Conservation (phyloP, 2,888 invertebrate genomes). For the Criorhina ranunculi region DNA sequence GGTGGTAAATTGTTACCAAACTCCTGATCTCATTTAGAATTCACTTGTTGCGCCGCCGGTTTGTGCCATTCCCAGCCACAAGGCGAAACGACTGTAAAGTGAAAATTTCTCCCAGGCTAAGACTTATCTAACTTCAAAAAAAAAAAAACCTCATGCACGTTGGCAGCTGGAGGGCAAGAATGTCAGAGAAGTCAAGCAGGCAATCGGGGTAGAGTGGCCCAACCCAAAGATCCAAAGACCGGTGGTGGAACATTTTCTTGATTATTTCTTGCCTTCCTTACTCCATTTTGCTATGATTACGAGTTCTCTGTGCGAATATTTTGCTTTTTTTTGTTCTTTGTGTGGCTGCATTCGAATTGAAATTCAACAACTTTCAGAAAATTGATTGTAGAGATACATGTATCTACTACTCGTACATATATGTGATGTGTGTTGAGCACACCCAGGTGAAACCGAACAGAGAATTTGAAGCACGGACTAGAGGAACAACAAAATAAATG, state of each 20-base stretch:
- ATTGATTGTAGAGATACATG: conserved; percentile 36
- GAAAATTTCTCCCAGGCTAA: conserved; percentile 56
- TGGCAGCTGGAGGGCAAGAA: conserved; percentile 56
- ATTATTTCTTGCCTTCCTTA: conserved; percentile 37
- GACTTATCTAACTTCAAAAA: conserved; percentile 65
- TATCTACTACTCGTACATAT: conserved; percentile 54
- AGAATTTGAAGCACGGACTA: conserved; percentile 31
- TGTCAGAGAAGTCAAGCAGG: conserved; percentile 67
- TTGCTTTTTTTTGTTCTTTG: conserved; percentile 2
- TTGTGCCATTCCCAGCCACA: conserved; percentile 28
- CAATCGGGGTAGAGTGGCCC: conserved; percentile 57
- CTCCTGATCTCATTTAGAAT: conserved; percentile 28
- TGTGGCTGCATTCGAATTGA: conserved; percentile 62
- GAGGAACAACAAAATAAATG: conserved; percentile 29
- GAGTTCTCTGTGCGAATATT: conserved; percentile 1
- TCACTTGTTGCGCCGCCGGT: conserved; percentile 53
- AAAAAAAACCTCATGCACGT: conserved; percentile 42
- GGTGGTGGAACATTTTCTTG: conserved; percentile 32
- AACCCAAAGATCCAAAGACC: conserved; percentile 65
- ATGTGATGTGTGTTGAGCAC: conserved; percentile 61
- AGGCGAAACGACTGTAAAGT: conserved; percentile 16
- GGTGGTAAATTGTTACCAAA: conserved; percentile 49
- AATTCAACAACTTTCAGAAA: conserved; percentile 71
- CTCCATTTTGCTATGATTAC: conserved; percentile 42
- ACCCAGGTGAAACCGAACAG: conserved; percentile 64